These are phyloP conservation scores for Elephantulus edwardii DNA, from an alignment of 2,113 vertebrate species.

Conservation along the genomic window DNA sequence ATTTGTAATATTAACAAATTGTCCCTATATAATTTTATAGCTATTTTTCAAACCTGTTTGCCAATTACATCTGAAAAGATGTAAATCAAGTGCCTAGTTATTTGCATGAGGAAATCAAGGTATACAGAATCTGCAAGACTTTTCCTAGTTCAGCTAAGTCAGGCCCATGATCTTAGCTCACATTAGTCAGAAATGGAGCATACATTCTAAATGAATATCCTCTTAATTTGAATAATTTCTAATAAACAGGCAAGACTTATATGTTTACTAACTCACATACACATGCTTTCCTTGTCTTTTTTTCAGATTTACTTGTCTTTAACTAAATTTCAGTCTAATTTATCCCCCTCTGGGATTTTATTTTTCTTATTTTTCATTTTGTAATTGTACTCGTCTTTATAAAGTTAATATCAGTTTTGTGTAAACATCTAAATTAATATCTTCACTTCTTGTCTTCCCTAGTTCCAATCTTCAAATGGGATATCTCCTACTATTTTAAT, in stretches of 20 bases:
- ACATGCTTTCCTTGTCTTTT: not conserved
- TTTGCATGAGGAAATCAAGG: not conserved
- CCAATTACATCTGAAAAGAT: not conserved
- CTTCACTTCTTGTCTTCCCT: not conserved
- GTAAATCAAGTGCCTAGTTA: not conserved
- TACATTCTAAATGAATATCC: rapidly evolving
- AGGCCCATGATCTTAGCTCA: not conserved
- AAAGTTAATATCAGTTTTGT: not conserved
- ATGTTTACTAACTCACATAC: rapidly evolving
- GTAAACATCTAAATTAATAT: not conserved
- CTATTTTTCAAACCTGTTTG: not conserved
- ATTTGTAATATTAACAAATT: not conserved
- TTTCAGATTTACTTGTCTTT: too few species aligned
- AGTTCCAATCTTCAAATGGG: not conserved
- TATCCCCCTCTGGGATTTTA: not conserved
- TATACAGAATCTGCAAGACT: not conserved
- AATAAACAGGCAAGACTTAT: not conserved
- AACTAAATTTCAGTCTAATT: not conserved
- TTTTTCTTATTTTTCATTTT: too few species aligned
- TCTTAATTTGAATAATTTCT: not conserved
- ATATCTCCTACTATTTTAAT: not conserved
- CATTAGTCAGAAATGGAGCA: not conserved
- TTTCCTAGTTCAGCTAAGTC: not conserved
- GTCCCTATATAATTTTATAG: not conserved
- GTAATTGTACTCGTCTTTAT: not conserved